Conservation (phyloP, 2,113 vertebrate genomes). For the Oreochromis tanganicae region DNA sequence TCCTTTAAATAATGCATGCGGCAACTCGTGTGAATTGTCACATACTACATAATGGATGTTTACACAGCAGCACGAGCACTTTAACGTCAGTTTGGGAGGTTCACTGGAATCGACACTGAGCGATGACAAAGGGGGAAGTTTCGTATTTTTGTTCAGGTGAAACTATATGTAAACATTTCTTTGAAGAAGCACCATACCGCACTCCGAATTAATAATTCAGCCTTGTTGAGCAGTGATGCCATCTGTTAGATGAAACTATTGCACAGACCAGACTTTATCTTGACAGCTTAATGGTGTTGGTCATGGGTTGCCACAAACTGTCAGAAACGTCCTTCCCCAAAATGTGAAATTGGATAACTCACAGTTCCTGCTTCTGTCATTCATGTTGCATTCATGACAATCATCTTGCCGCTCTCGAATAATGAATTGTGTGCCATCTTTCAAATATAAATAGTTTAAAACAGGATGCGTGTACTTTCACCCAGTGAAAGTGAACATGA, state of each 20-base stretch:
- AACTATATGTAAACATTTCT: slow-evolving; percentile 60
- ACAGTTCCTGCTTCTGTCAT: not conserved
- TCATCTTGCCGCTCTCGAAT: not conserved
- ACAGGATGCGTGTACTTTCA: not conserved
- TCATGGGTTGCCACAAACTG: not conserved
- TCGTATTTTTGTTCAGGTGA: slow-evolving; percentile 59
- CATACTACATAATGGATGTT: slow-evolving; percentile 78
- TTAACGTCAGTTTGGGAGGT: slow-evolving; percentile 65
- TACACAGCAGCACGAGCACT: slow-evolving; percentile 74
- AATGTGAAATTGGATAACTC: not conserved
- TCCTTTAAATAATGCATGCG: slow-evolving; percentile 85
- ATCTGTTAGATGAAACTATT: slow-evolving; percentile 65
- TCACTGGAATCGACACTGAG: slow-evolving; percentile 73
- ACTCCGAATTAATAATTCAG: slow-evolving; percentile 75
- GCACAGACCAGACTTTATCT: slow-evolving; percentile 50
- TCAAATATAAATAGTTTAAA: not conserved
- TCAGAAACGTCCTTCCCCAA: not conserved
- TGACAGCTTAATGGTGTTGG: not conserved
- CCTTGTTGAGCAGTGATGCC: slow-evolving; percentile 54
- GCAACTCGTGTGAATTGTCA: slow-evolving; percentile 79
- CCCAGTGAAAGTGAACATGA: slow-evolving; percentile 51
- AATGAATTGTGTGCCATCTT: not conserved
- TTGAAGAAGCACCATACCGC: slow-evolving; percentile 48
- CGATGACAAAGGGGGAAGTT: slow-evolving; percentile 61
- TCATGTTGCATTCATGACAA: not conserved